Conservation (phyloP, 2,888 invertebrate genomes). For the Drosophila kanekoi region DNA sequence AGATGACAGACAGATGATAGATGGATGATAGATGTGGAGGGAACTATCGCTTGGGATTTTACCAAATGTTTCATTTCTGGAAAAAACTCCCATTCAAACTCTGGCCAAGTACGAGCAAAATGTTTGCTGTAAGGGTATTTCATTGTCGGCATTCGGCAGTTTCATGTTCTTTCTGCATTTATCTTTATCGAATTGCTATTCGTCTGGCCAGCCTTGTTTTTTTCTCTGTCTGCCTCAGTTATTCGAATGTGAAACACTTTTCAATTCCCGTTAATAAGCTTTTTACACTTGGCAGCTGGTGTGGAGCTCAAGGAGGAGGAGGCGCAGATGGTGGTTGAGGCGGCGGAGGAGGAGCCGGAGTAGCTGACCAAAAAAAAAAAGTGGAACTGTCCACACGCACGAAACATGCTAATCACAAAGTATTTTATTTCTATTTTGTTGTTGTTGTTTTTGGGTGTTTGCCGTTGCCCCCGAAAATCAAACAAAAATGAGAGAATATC, state of each 20-base stretch:
- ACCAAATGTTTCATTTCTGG: too few relatives aligned
- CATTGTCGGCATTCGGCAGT: too few relatives aligned
- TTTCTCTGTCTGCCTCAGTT: neutral
- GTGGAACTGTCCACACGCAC: slow-evolving; percentile 54
- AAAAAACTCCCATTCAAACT: too few relatives aligned
- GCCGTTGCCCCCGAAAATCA: slow-evolving; percentile 16
- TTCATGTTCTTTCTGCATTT: too few relatives aligned
- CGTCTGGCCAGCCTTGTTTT: too few relatives aligned
- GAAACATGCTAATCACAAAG: slow-evolving; percentile 59
- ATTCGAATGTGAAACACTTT: slow-evolving; percentile 18
- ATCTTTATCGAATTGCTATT: too few relatives aligned
- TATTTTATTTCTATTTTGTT: neutral
- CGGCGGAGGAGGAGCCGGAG: neutral
- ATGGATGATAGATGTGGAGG: too few relatives aligned
- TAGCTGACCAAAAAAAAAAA: neutral
- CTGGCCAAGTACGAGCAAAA: too few relatives aligned
- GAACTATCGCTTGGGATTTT: too few relatives aligned
- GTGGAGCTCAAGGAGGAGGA: neutral
- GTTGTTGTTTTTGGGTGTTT: slow-evolving; percentile 1
- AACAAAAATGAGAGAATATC: neutral
- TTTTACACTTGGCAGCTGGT: slow-evolving; percentile 19
- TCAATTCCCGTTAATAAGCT: slow-evolving; percentile 27
- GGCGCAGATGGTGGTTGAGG: too few relatives aligned
- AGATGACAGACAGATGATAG: too few relatives aligned
- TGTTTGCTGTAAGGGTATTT: too few relatives aligned